phyloP scores from a whole-genome alignment of 2,113 vertebrate genomes.

The Erythrolamprus reginae region DNA sequence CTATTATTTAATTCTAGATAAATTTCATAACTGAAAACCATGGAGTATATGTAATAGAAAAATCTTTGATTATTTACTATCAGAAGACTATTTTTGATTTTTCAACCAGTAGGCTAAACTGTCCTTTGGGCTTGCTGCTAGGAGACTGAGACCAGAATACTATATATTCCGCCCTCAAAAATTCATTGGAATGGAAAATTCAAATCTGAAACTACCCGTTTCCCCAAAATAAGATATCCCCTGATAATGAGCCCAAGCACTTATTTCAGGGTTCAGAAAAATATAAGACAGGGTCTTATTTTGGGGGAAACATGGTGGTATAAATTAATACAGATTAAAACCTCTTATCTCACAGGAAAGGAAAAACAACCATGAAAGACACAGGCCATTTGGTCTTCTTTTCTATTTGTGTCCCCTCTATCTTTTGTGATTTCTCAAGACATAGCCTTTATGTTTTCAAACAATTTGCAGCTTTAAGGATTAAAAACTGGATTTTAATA shows the following conservation, averaged over 20 bases:
- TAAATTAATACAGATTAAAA: slow-evolving; percentile 2
- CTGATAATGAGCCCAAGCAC: too few relatives aligned
- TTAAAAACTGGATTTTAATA: not conserved
- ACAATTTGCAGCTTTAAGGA: not conserved
- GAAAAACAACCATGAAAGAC: slow-evolving; percentile 5
- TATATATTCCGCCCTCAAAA: not conserved
- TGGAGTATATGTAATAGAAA: slow-evolving; percentile 44
- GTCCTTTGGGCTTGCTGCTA: slow-evolving; percentile 7
- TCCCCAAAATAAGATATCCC: too few relatives aligned
- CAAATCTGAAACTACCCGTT: not conserved
- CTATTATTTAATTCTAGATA: slow-evolving; percentile 18
- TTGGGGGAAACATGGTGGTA: not conserved
- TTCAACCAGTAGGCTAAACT: slow-evolving; percentile 46
- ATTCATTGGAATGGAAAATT: not conserved
- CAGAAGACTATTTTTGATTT: slow-evolving; percentile 23
- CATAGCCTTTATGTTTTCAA: not conserved
- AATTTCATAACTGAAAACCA: slow-evolving; percentile 24
- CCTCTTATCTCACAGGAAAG: not conserved
- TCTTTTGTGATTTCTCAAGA: not conserved
- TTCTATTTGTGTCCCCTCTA: not conserved
- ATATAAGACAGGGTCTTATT: too few relatives aligned
- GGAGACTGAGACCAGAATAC: not conserved
- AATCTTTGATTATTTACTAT: slow-evolving; percentile 29
- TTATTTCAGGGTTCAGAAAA: too few relatives aligned
- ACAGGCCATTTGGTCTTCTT: not conserved